These are phyloP conservation scores for Chorisops tibialis DNA, from an alignment of 2,888 invertebrate species.

Conservation along the genomic window DNA sequence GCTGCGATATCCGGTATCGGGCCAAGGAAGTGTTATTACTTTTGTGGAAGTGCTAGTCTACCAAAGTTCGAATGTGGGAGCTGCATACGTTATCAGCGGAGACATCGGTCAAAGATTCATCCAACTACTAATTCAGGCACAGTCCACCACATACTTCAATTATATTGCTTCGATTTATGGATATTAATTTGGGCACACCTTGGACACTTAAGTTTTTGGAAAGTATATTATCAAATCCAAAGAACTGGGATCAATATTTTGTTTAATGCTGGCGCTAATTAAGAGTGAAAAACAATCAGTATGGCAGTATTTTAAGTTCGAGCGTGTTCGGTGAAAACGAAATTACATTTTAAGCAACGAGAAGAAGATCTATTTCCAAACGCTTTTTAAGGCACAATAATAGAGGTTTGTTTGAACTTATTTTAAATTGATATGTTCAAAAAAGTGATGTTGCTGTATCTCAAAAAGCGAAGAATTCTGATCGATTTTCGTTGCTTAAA, in stretches of 20 bases:
- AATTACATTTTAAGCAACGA: too few relatives aligned
- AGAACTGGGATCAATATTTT: neutral
- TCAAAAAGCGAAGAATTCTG: too few relatives aligned
- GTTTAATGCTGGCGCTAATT: neutral
- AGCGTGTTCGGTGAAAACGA: too few relatives aligned
- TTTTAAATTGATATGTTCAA: too few relatives aligned
- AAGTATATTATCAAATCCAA: neutral
- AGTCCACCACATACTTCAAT: neutral
- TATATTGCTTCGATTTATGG: neutral
- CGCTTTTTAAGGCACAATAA: too few relatives aligned
- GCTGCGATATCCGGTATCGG: neutral
- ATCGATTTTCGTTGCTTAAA: too few relatives aligned
- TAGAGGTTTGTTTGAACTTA: too few relatives aligned
- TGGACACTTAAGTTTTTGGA: neutral
- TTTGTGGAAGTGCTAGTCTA: neutral
- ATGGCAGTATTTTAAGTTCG: too few relatives aligned
- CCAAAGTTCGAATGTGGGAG: neutral
- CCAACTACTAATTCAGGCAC: neutral
- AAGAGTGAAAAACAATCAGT: neutral
- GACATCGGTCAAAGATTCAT: neutral
- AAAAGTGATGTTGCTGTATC: too few relatives aligned
- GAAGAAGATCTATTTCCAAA: too few relatives aligned
- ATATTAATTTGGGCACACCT: too few relatives aligned
- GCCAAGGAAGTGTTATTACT: neutral
- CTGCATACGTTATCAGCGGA: neutral